Evolutionary conservation across 1,140 invertebrate species (phyloP), one percentile per base, ranked within the genome.

Genomic region (Grapholita molesta): DNA sequence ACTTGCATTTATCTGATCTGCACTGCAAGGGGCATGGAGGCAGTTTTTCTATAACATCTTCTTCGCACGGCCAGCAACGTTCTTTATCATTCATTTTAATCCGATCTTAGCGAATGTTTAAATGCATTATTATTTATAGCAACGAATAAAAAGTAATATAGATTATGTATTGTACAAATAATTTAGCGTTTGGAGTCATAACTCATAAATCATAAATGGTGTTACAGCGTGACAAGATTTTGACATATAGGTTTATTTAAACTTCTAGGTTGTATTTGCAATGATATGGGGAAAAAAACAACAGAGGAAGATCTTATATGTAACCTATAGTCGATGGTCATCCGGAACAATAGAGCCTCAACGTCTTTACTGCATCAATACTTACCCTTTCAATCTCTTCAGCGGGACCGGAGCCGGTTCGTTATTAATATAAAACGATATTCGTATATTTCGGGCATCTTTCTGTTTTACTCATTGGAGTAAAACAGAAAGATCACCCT

Each of bases 11-110:
- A 4, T n/a, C 9, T 4, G 61, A 64, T 33, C 30, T 33, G 61
- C 61, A 64, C 15, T 64, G 61, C 11, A 64, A 32, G 30, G 61
- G 61, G 18, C 61, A 64, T 3, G 61, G 61, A 21, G 61, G 61
- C 15, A 64, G 3, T 33, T 64, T 64, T 8, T 28, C 30, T 0
- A 64, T 33, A 12, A 18, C 61, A 12, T 30, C 18, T 33, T 32
- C 1, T 4, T 21, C 30, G 18, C 61, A 64, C 1, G 61, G 61
- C 25, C 30, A 33, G 61, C 61, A 64, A 1, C 6, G 42, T 4
- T 48, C 42, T 32, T 64, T 15, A 18, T 64, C 61, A 18, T 33
- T 18, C 61, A 64, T 64, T 48, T 18, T 8, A 18, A 21, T 48
- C 8, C 21, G 0, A 8, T 30, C 7, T 21, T 48, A 9, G 1